Conservation (phyloP, 2,113 vertebrate species). For the Rhabdomys dilectus region DNA sequence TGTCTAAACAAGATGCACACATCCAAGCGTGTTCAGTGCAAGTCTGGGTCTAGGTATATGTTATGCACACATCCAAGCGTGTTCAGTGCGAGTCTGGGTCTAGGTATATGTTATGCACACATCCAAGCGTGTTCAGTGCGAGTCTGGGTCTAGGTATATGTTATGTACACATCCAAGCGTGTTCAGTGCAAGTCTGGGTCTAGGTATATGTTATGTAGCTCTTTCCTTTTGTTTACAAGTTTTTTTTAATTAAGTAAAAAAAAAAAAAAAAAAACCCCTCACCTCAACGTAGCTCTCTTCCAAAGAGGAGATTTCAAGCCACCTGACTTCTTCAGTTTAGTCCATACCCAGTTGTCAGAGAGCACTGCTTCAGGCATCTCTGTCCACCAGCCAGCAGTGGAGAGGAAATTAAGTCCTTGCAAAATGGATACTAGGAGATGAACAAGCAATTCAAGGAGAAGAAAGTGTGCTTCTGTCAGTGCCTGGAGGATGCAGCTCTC, state of each 20-base stretch:
- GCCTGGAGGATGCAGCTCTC: conserved; percentile 66
- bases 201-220: conserved; percentile 67
- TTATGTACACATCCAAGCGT: conserved; percentile 70
- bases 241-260: conserved; percentile 52
- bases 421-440: conserved; percentile 72
- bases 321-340: conserved; percentile 84
- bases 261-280: conserved; percentile 79
- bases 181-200: conserved; percentile 62
- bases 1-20: conserved; percentile 79
- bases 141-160: conserved; percentile 61
- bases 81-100: conserved; percentile 62
- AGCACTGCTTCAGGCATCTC: conserved; percentile 72
- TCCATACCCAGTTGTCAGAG: conserved; percentile 82
- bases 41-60: conserved; percentile 61
- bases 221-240: conserved; percentile 91
- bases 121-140: conserved; percentile 61
- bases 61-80: conserved; percentile 70
- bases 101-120: conserved; percentile 70
- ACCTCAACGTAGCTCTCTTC: conserved; percentile 88
- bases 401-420: conserved; percentile 72
- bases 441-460: conserved; percentile 65
- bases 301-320: conserved; percentile 86
- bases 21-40: conserved; percentile 62
- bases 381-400: conserved; percentile 72
- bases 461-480: conserved; percentile 71